These are phyloP conservation scores for Myotis brandtii DNA, from an alignment of 2,113 vertebrate genomes.

Conservation along the genomic window DNA sequence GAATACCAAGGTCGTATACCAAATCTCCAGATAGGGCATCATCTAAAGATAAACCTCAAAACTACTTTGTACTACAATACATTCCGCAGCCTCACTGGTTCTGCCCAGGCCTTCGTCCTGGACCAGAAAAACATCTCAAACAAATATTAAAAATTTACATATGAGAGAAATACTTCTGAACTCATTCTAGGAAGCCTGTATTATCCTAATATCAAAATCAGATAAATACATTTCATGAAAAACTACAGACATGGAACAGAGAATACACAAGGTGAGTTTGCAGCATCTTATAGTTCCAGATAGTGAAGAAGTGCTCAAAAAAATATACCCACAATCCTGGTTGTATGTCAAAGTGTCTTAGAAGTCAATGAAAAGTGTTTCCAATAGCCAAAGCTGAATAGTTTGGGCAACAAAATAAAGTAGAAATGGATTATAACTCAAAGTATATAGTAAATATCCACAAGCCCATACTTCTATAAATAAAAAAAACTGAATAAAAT, in stretches of 20 bases:
- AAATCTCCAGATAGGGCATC: neutral
- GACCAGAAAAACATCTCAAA: neutral
- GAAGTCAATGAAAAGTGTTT: neutral
- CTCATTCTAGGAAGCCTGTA: neutral
- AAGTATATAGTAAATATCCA: neutral
- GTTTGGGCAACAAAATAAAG: neutral
- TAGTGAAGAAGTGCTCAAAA: neutral
- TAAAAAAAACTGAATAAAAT: neutral
- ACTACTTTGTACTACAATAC: neutral
- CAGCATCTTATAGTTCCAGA: neutral
- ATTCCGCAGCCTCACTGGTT: neutral
- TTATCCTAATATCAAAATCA: neutral
- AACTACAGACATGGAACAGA: neutral
- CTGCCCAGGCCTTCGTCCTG: neutral
- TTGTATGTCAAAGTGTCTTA: neutral
- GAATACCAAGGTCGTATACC: neutral
- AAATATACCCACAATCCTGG: neutral
- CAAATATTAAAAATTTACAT: neutral
- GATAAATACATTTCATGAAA: neutral
- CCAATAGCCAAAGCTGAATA: neutral
- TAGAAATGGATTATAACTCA: neutral
- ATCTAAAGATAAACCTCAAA: neutral
- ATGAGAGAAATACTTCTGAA: neutral
- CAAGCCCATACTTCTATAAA: neutral
- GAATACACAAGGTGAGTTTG: neutral